phyloP scores from a whole-genome alignment of 2,797 vertebrate species.

The Coranthus polyacanthus region DNA sequence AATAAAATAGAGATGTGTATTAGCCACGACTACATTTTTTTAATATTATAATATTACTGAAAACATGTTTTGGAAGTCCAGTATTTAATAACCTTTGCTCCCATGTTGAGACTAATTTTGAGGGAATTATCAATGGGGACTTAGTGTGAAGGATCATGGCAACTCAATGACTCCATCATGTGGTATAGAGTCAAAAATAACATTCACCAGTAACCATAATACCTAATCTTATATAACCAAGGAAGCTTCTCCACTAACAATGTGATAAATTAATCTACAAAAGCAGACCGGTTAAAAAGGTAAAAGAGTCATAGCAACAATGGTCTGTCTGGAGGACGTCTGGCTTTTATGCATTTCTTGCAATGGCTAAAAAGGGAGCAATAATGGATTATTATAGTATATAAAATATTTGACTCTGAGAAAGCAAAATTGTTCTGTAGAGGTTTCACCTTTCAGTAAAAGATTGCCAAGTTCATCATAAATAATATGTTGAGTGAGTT shows the following conservation, averaged over 20 bases:
- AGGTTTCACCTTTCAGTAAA: conserved; percentile 12
- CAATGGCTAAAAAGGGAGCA: conserved; percentile 33
- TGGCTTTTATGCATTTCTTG: conserved; percentile 32
- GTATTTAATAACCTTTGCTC: too few relatives aligned
- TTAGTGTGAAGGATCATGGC: not conserved
- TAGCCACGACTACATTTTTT: too few relatives aligned
- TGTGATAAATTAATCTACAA: conserved; percentile 35
- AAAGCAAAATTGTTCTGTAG: conserved; percentile 6
- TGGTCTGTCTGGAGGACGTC: conserved; percentile 31
- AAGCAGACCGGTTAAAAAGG: conserved; percentile 30
- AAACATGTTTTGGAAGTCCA: too few relatives aligned
- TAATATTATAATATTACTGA: too few relatives aligned
- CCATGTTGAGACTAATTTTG: not conserved
- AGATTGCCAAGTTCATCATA: conserved; percentile 14
- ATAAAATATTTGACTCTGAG: conserved; percentile 22
- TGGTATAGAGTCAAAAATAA: conserved; percentile 10
- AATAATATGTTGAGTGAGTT: conserved; percentile 2
- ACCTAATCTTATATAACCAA: not conserved
- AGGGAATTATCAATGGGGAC: not conserved
- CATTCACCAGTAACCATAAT: not conserved
- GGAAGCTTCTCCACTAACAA: conserved; percentile 3
- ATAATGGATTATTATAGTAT: too few relatives aligned
- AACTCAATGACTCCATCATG: conserved; percentile 32
- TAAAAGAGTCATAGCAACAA: conserved; percentile 6
- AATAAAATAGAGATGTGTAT: too few relatives aligned